phyloP scores from a whole-genome alignment of 2,888 invertebrate genomes.

The Dastarcus helophoroides region DNA sequence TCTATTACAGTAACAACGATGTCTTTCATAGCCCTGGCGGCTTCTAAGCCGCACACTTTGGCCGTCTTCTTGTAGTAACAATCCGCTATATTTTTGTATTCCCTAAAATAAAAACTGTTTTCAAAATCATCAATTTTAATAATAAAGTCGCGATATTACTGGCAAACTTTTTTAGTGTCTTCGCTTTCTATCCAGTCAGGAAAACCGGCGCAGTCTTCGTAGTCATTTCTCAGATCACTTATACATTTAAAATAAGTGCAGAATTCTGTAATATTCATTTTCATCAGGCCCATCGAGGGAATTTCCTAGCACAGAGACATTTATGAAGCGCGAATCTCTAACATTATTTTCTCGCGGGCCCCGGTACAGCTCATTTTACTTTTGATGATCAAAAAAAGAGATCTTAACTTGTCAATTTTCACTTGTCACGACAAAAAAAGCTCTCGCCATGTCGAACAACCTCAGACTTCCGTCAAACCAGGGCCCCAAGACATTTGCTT shows the following conservation, averaged over 20 bases:
- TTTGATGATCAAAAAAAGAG: no score
- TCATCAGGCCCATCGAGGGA: no score
- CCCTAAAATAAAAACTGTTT: slow-evolving; percentile 24
- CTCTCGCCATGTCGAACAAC: no score
- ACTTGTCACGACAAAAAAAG: no score
- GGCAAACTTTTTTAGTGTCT: slow-evolving; percentile 36
- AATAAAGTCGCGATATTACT: slow-evolving; percentile 23
- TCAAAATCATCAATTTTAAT: slow-evolving; percentile 4
- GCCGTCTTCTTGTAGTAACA: slow-evolving; percentile 42
- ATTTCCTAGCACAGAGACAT: no score
- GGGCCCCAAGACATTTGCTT: no score
- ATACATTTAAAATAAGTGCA: slow-evolving; percentile 32
- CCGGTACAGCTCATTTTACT: no score
- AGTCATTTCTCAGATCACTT: slow-evolving; percentile 38
- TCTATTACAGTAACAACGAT: slow-evolving; percentile 27
- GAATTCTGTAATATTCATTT: slow-evolving; percentile 22
- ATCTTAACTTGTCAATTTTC: no score
- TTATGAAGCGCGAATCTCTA: no score
- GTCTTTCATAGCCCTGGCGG: slow-evolving; percentile 34
- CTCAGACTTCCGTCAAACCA: no score
- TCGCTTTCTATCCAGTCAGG: slow-evolving; percentile 44
- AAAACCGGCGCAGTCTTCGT: slow-evolving; percentile 41
- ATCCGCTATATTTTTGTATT: slow-evolving; percentile 39
- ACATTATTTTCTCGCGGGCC: no score
- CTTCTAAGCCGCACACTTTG: slow-evolving; percentile 39